phyloP scores from a whole-genome alignment of 1,140 invertebrate species.

The Hestina assimilis region DNA sequence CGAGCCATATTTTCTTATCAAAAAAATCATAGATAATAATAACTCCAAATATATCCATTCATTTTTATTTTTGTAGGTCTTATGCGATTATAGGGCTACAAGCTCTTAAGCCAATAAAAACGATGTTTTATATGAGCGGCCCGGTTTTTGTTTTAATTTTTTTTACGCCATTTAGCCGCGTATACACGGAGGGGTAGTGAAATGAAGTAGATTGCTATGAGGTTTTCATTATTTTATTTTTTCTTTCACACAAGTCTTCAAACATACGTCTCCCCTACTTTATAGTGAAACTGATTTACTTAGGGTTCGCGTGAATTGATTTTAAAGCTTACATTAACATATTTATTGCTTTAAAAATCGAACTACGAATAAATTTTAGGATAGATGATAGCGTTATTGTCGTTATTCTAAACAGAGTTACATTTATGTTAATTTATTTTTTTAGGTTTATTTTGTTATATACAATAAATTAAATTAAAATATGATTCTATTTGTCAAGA shows the following conservation, averaged over 20 bases:
- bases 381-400: background rate
- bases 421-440: no score
- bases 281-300: constrained; percentile 36
- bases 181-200: constrained; percentile 42
- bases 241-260: constrained; percentile 18
- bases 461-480: no score
- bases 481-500: no score
- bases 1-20: no score
- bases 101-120: background rate
- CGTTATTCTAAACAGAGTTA: no score
- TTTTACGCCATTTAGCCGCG: constrained; percentile 29
- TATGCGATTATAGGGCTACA: background rate
- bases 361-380: background rate
- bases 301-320: constrained; percentile 42
- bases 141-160: constrained; percentile 10
- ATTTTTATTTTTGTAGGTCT: background rate
- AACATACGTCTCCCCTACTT: constrained; percentile 31
- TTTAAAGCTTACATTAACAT: constrained; percentile 28
- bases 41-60: no score
- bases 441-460: no score
- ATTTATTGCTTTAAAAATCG: constrained; percentile 22
- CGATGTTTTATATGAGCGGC: background rate
- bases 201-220: constrained; percentile 27
- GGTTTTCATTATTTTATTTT: constrained; percentile 18
- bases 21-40: no score